Conservation (phyloP, 2,797 vertebrate genomes). For the Naso thynnoides region DNA sequence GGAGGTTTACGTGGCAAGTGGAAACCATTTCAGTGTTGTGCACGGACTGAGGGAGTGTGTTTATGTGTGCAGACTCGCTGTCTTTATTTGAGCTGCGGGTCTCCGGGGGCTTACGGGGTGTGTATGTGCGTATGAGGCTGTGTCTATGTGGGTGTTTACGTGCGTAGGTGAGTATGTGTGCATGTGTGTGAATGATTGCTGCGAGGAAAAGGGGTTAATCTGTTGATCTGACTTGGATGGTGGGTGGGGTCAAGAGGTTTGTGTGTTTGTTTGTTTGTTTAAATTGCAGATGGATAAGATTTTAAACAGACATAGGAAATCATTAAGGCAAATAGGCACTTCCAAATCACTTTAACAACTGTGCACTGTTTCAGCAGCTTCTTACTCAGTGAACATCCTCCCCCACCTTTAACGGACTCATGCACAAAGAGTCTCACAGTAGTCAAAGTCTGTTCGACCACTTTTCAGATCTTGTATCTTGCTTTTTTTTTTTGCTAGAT, state of each 20-base stretch:
- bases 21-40: slow-evolving; percentile 82
- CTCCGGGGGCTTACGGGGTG: slow-evolving; percentile 56
- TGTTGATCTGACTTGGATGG: slow-evolving; percentile 24
- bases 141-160: slow-evolving; percentile 44
- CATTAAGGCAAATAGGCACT: slow-evolving; percentile 62
- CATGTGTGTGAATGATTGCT: slow-evolving; percentile 7
- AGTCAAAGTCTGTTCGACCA: slow-evolving; percentile 13
- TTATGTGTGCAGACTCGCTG: slow-evolving; percentile 70
- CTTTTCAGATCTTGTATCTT: neutral
- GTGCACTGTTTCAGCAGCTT: slow-evolving; percentile 44
- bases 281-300: slow-evolving; percentile 72
- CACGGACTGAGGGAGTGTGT: slow-evolving; percentile 74
- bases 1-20: slow-evolving; percentile 89
- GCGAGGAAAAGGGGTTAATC: slow-evolving; percentile 53
- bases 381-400: slow-evolving; percentile 54
- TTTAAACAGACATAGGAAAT: slow-evolving; percentile 71
- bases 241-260: slow-evolving; percentile 60
- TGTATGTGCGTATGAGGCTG: slow-evolving; percentile 34
- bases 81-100: slow-evolving; percentile 74
- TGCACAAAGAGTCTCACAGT: slow-evolving; percentile 31
- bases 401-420: neutral
- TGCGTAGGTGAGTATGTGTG: slow-evolving; percentile 12
- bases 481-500: neutral
- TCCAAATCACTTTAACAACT: slow-evolving; percentile 56
- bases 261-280: slow-evolving; percentile 69